Conservation (phyloP, 2,113 vertebrate genomes). For the Pomatorhinus ruficollis region DNA sequence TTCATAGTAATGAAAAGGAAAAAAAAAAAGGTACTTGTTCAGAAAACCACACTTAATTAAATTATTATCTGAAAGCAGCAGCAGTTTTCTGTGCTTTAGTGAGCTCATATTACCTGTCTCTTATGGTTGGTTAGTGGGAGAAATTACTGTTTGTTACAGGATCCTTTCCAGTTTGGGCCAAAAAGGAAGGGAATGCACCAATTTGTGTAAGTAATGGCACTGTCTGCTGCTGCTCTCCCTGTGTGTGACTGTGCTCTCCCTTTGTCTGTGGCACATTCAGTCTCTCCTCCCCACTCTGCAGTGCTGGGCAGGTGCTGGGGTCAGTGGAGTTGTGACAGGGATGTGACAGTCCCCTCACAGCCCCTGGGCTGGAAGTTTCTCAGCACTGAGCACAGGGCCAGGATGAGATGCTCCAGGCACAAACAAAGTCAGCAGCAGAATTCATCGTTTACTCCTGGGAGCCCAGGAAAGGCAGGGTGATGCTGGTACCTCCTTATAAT, state of each 20-base stretch:
- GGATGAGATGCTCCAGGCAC: fast-evolving
- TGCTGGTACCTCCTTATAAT: background rate
- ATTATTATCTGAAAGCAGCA: background rate
- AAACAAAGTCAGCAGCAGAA: background rate
- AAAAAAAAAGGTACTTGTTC: background rate
- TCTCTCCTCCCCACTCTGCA: background rate
- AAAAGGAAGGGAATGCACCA: background rate
- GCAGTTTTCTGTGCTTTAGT: background rate
- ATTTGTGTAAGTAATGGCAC: background rate
- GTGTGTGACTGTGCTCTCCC: background rate
- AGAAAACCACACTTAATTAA: slow-evolving; percentile 15
- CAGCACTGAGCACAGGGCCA: background rate
- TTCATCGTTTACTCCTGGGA: background rate
- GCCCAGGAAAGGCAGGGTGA: background rate
- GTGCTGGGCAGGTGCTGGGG: background rate
- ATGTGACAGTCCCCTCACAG: background rate
- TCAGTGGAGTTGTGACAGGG: background rate
- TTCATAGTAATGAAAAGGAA: background rate
- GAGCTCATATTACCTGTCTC: background rate
- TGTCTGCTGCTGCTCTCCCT: background rate
- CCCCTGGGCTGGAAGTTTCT: background rate
- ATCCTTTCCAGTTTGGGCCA: background rate
- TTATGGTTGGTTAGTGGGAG: background rate
- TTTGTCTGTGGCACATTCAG: background rate
- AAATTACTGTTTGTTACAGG: background rate